Base-by-base conservation (phyloP, 2,113 vertebrate species). In the Bambusicola thoracicus region DNA sequence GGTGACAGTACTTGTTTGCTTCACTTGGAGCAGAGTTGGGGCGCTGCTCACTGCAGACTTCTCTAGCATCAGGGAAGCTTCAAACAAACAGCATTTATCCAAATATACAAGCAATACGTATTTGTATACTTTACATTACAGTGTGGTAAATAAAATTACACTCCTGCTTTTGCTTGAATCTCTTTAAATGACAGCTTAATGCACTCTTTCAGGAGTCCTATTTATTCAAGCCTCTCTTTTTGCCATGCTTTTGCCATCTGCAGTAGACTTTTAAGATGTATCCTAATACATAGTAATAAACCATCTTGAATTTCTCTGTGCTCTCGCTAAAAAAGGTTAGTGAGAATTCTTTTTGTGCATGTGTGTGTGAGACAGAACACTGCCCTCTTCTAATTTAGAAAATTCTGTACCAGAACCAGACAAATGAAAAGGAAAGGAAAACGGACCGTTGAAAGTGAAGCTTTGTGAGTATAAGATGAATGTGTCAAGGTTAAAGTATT, bases 401-500 rank as follows among this genome's bases (percentile, higher is more conserved):
- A 95, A 80, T 88, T 93, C 82, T 78, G 58, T 93, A 48, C 80
- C 80, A 94, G 87, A 97, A 93, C 89, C 69, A 91, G 91, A 91
- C 58, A 87, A 90, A 91, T 89, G 93, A 96, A 95, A 94, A 92
- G 85, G 93, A 94, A 96, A 91, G 72, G 63, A 86, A 38, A 95
- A 94, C 25, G 48, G 68, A 74, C 82, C 8, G 36, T 95, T 87
- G 87, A 77, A 92, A 84, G 16, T 85, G 61, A 85, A 91, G 90
- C 84, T 95, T 97, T 97, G 86, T 72, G 84, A 95, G 87, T 88
- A 43, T 73, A 92, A 96, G 66, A 97, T 86, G 91, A 92, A 86
- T 58, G 76, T 95, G 96, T 97, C 95, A 97, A 97, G 97, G 97
- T 97, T 98, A 97, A 97, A 97, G 88, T 76, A 93, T 93, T 95